A percentile compares a stretch with the other conserved stretches of the same genome.
These are phyloP conservation scores for Chascanopsetta lugubris DNA, from an alignment of 2,113 vertebrate species.

Conservation along the genomic window DNA sequence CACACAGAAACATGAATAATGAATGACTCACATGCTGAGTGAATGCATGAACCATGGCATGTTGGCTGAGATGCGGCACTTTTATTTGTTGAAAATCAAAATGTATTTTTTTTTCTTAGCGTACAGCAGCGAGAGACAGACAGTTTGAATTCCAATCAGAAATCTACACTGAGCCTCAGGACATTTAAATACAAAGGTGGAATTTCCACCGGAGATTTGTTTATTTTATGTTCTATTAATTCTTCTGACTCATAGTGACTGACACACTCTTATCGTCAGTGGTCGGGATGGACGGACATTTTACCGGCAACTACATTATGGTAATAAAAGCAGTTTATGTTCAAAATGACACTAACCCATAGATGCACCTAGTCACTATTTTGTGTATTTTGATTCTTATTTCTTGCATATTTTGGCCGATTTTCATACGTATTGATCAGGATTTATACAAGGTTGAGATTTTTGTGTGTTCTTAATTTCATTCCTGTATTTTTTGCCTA, in stretches of 20 bases:
- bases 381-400: too few species aligned
- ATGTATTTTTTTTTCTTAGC: slow-evolving; percentile 71
- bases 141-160: slow-evolving; percentile 76
- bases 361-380: too few species aligned
- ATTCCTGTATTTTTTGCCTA: too few species aligned
- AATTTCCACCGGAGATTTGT: slow-evolving; percentile 67
- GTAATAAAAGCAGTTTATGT: slow-evolving; percentile 49
- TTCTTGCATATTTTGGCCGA: too few species aligned
- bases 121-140: slow-evolving; percentile 55
- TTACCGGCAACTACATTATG: slow-evolving; percentile 46
- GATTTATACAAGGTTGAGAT: too few species aligned
- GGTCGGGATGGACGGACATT: slow-evolving; percentile 51
- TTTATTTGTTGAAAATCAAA: slow-evolving; percentile 65
- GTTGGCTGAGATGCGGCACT: slow-evolving; percentile 51
- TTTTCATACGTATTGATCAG: too few species aligned
- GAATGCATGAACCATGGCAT: slow-evolving; percentile 62
- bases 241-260: too few species aligned
- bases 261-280: slow-evolving; percentile 56
- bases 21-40: slow-evolving; percentile 68
- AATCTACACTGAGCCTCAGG: slow-evolving; percentile 69
- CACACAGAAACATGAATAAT: slow-evolving; percentile 71
- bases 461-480: too few species aligned
- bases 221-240: slow-evolving; percentile 45
- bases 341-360: slow-evolving; percentile 21
- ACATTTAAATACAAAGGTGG: slow-evolving; percentile 76